Percentiles rank a stretch among this genome's conserved stretches.
Conservation (phyloP, 2,113 vertebrate genomes). For the Zosterops japonicus region DNA sequence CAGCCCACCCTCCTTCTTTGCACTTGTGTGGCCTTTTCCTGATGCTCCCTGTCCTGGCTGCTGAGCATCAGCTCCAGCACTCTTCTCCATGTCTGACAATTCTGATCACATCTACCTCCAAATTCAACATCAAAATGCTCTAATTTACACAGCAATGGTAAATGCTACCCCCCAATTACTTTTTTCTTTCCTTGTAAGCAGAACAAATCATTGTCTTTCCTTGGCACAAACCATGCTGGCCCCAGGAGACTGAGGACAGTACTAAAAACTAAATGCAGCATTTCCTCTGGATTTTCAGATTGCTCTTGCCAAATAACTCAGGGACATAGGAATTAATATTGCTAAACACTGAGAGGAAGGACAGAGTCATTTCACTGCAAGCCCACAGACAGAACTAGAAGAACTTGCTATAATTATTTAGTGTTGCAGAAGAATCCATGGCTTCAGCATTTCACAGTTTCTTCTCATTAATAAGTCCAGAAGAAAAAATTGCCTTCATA, state of each 20-base stretch:
- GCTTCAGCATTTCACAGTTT: background rate
- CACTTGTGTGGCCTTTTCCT: background rate
- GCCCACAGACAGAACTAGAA: background rate
- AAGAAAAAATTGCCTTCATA: background rate
- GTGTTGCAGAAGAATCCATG: background rate
- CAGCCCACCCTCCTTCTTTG: background rate
- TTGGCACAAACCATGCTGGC: background rate
- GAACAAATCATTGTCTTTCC: background rate
- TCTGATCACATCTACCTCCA: background rate
- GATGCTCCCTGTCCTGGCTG: background rate
- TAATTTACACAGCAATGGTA: background rate
- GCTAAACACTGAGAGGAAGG: background rate
- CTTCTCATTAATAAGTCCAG: background rate
- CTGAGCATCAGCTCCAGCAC: background rate
- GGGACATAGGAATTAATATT: background rate
- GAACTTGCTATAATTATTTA: background rate
- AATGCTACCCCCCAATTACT: background rate
- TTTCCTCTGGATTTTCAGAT: background rate
- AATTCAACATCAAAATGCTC: background rate
- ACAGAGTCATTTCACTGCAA: background rate
- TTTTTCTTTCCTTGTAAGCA: background rate
- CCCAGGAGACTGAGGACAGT: background rate
- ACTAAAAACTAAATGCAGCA: background rate
- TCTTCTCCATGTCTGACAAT: background rate
- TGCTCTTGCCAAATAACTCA: background rate